A percentile compares a stretch with the other conserved stretches of the same genome.
Evolutionary conservation across 2,113 vertebrate species (phyloP).

Genomic region (Brachirus orientalis): DNA sequence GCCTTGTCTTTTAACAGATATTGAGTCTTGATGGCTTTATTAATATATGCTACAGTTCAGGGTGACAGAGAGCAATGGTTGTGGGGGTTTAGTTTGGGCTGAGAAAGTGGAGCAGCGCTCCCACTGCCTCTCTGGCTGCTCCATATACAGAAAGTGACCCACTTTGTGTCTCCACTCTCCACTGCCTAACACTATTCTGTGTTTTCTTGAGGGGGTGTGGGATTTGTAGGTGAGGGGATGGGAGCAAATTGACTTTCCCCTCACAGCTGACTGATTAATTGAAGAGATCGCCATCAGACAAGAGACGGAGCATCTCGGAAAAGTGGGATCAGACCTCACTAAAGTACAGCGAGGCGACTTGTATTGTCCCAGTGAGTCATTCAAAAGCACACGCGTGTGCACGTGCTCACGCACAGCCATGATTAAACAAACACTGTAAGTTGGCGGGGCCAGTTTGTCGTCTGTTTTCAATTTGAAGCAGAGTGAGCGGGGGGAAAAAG

Average conservation of each 20-base stretch:
- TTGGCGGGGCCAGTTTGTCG: slow-evolving; percentile 55
- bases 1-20: slow-evolving; percentile 5
- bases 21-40: slow-evolving; percentile 61
- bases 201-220: slow-evolving; percentile 36
- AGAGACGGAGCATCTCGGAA: slow-evolving; percentile 13
- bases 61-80: slow-evolving; percentile 79
- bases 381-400: slow-evolving; percentile 1
- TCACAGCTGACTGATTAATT: slow-evolving; percentile 56
- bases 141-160: slow-evolving; percentile 77
- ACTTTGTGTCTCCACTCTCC: slow-evolving; percentile 57
- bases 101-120: slow-evolving; percentile 81
- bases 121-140: slow-evolving; percentile 67
- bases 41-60: slow-evolving; percentile 70
- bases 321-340: background rate
- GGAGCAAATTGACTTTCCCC: slow-evolving; percentile 34
- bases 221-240: slow-evolving; percentile 54
- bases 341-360: slow-evolving; percentile 19
- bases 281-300: slow-evolving; percentile 36
- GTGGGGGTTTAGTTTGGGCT: slow-evolving; percentile 62
- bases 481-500: slow-evolving; percentile 23
- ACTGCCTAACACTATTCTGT: slow-evolving; percentile 60
- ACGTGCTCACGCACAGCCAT: slow-evolving; percentile 12
- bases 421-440: slow-evolving; percentile 67
- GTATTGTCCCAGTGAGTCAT: slow-evolving; percentile 69
- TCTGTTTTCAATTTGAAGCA: slow-evolving; percentile 76